Evolutionary conservation across 2,113 vertebrate genomes (phyloP).

Genomic region (Otocyon megalotis): DNA sequence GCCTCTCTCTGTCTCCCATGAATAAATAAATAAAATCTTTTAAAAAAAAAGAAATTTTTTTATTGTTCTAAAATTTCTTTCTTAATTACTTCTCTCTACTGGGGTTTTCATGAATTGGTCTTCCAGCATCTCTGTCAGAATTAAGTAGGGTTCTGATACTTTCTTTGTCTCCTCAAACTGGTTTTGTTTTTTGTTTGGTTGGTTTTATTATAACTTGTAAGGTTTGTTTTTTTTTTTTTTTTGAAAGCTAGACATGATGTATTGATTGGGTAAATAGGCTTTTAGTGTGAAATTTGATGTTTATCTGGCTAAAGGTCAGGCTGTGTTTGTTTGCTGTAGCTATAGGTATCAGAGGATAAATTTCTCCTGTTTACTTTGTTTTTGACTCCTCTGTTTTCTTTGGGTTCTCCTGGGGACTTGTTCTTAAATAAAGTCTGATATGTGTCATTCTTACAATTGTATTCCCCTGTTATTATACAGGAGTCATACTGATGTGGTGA

Average conservation of each 20-base stretch:
- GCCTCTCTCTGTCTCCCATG: background rate
- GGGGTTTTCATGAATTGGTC: conserved; percentile 48
- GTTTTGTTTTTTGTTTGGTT: background rate
- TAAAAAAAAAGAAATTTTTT: background rate
- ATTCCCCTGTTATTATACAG: background rate
- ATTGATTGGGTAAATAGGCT: background rate
- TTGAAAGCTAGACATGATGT: background rate
- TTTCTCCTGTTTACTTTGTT: background rate
- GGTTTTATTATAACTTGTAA: background rate
- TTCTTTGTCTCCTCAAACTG: background rate
- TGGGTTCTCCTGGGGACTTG: background rate
- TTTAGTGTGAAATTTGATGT: conserved; percentile 1
- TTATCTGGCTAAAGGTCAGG: background rate
- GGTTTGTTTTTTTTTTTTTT: conserved; percentile 7
- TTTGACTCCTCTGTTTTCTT: background rate
- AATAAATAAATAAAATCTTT: background rate
- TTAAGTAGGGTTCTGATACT: conserved; percentile 22
- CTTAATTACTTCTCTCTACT: background rate
- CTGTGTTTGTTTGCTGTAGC: background rate
- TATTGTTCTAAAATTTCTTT: conserved; percentile 45
- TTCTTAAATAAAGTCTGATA: conserved; percentile 4
- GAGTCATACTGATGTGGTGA: background rate
- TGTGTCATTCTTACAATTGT: background rate
- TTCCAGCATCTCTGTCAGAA: background rate
- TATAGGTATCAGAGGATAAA: conserved; percentile 2